phyloP scores from a whole-genome alignment of 2,113 vertebrate species.

The Falco punctatus region DNA sequence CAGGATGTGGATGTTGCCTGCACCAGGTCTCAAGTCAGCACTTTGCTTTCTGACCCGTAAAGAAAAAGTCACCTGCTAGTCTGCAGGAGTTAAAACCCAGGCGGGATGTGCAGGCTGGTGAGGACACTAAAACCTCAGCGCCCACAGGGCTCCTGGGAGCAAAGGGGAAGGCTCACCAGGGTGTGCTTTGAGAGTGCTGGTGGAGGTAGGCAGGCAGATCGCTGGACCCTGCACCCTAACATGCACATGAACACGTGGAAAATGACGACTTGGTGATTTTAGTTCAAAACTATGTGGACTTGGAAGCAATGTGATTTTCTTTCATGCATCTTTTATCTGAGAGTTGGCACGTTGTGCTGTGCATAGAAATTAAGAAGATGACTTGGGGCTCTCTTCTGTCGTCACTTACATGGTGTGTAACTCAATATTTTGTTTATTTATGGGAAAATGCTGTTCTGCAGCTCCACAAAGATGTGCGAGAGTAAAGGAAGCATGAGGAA shows the following conservation, averaged over 20 bases:
- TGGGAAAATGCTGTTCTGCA: constrained; percentile 78
- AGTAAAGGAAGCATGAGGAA: constrained; percentile 55
- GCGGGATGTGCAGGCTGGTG: neutral
- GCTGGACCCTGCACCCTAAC: neutral
- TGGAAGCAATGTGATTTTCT: constrained; percentile 67
- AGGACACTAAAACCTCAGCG: fast-evolving
- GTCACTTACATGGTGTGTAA: constrained; percentile 73
- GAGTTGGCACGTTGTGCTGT: constrained; percentile 64
- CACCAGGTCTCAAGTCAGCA: neutral
- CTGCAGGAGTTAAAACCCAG: fast-evolving
- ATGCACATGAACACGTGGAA: neutral
- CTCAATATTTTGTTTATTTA: constrained; percentile 82
- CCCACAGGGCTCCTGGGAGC: fast-evolving
- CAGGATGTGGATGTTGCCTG: neutral
- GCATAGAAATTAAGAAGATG: constrained; percentile 71
- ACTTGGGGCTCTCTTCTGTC: constrained; percentile 79
- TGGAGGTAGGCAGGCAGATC: neutral
- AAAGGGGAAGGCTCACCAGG: fast-evolving
- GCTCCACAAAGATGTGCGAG: constrained; percentile 53
- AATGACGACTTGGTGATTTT: constrained; percentile 60
- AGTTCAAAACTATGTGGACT: constrained; percentile 71
- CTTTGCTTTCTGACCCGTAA: neutral
- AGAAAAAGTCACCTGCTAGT: neutral
- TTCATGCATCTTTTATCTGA: constrained; percentile 71
- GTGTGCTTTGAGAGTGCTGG: fast-evolving